These are phyloP conservation scores for Myrmecobius fasciatus DNA, from an alignment of 2,113 vertebrate genomes.

Conservation along the genomic window DNA sequence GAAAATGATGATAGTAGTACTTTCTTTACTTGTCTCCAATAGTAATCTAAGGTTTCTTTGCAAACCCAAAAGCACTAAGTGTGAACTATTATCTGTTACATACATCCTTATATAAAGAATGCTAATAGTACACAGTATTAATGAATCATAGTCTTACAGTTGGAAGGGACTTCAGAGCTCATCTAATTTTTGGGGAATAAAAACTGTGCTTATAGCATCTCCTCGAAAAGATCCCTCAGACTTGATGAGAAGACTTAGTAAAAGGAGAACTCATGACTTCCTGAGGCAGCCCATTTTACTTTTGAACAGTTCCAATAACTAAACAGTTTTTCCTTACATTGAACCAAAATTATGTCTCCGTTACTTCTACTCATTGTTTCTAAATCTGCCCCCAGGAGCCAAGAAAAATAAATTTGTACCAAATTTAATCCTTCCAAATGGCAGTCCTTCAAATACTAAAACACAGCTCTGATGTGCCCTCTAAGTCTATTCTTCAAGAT, in stretches of 20 bases:
- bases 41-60: background rate
- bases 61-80: background rate
- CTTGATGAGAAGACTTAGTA: background rate
- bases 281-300: background rate
- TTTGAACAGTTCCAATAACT: background rate
- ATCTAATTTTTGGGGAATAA: background rate
- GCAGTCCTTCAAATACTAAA: background rate
- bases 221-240: background rate
- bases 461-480: background rate
- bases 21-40: background rate
- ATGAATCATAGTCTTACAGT: background rate
- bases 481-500: background rate
- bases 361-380: background rate
- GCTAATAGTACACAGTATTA: background rate
- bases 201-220: background rate
- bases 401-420: background rate
- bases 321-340: background rate
- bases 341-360: background rate
- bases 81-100: background rate
- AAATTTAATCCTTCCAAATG: background rate
- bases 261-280: background rate
- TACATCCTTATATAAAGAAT: background rate
- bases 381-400: background rate
- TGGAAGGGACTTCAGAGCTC: background rate
- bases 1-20: background rate